Percentiles rank a stretch among this genome's conserved stretches.
phyloP scores from a whole-genome alignment of 2,797 vertebrate species.

The Zenarchopterus dispar region DNA sequence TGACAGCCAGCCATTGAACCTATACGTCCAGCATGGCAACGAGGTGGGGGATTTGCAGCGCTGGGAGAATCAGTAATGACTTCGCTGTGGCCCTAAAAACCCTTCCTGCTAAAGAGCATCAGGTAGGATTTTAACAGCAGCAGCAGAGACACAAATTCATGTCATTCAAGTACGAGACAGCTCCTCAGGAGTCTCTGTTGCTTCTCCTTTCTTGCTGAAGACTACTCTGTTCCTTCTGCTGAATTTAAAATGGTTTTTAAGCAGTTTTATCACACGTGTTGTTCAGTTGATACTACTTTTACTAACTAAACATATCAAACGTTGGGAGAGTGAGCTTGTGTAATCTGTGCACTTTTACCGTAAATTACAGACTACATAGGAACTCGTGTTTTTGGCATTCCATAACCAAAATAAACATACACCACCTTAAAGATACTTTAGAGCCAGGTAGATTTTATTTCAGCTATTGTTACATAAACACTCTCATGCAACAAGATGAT shows the following conservation, averaged over 20 bases:
- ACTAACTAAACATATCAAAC: background rate
- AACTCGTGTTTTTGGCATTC: background rate
- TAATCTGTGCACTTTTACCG: slow-evolving; percentile 15
- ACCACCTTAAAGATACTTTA: too few relatives aligned
- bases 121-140: slow-evolving; percentile 69
- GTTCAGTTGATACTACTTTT: background rate
- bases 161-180: background rate
- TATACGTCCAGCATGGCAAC: slow-evolving; percentile 77
- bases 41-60: slow-evolving; percentile 86
- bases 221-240: background rate
- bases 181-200: fast-evolving
- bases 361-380: background rate
- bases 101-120: slow-evolving; percentile 82
- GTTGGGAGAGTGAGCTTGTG: background rate
- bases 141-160: background rate
- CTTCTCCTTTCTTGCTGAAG: background rate
- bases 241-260: background rate
- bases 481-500: too few relatives aligned
- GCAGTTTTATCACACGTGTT: background rate
- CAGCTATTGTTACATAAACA: background rate
- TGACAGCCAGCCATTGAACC: background rate
- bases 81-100: slow-evolving; percentile 82
- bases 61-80: slow-evolving; percentile 85
- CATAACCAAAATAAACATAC: background rate
- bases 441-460: too few relatives aligned